Evolutionary conservation across 1,140 invertebrate genomes (phyloP), one percentile per base, ranked within the genome.

Genomic region (Druon quercuslanigerum): DNA sequence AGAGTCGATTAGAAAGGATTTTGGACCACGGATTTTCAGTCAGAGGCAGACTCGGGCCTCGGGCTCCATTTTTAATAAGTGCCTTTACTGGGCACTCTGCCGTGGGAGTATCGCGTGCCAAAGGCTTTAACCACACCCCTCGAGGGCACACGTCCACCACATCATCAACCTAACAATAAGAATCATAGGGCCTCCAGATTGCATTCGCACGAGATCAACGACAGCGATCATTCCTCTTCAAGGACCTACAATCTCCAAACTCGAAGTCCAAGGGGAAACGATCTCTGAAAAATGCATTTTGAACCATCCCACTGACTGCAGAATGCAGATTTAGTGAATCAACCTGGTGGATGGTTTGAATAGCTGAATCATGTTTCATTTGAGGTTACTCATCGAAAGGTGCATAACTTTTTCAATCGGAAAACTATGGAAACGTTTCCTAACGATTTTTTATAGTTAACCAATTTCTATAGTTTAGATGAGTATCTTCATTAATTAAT

Each of bases 61-160:
- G 50, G 82, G 79, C 82, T 66, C 51, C 74, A 75, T 83, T 86
- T 86, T 86, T 84, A 86, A 86, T 86, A 82, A 86, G 82, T 72
- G 73, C 71, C 52, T 78, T 78, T 79, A 79, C 54, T 71, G 77
- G 72, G 78, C 76, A 77, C 75, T 79, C 76, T 73, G 74, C 80
- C 78, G 82, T 83, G 80, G 82, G 84, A 83, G 84, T 82, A 84
- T 80, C 56, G 77, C 78, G 71, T 77, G 74, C 83, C 79, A 77
- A 46, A 40, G 80, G 79, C 78, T 72, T 51, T 79, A 82, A 82
- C 79, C 77, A 80, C 76, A 79, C 72, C 77, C 83, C 81, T 82
- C 8, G 50, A 60, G 81, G 82, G 84, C 84, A 82, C 79, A 83
- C 79, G 79, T 79, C 73, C 79, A 33, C 74, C 51, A 78, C 79